Evolutionary conservation across 2,113 vertebrate genomes (phyloP), one percentile per base, ranked within the genome.

Genomic region (Azemiops feae): DNA sequence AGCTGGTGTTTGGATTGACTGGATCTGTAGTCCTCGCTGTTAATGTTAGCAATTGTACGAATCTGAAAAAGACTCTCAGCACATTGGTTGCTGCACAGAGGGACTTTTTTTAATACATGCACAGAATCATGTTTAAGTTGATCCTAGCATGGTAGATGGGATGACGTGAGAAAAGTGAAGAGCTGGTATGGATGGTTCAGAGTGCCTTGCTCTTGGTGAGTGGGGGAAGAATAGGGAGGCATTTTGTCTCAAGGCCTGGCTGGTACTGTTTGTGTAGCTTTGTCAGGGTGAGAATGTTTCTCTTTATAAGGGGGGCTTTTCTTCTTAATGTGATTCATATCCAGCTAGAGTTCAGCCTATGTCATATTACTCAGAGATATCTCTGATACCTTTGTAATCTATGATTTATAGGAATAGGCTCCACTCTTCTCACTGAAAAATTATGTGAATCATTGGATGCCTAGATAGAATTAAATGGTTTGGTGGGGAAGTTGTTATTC

Each of bases 301-400:
- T 54, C 23, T 92, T 22, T 60, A 14, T 12, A 30, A 52, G 58
- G 64, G 55, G 22, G 11, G 88, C 54, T 39, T 86, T 45, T 50
- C 20, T 45, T 45, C 55, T 45, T 69, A 53, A 39, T 25, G 4
- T 86, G 50, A 94, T 87, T 88, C n/a, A 53, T 53, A 86, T 85
- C n/a, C 55, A 54, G 39, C 47, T 47, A 27, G 54, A 89, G 47
- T 85, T 89, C 69, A 86, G 50, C 34, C 45, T 9, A 54, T 45
- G 88, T 45, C 89, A 92, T 88, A 69, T 87, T 89, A 85, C 55
- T 88, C 91, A 92, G 74, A 92, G 54, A 69, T 86, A 43, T 34
- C 23, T 85, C 69, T 87, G 16, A 87, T 86, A 43, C 47, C 30
- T 89, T 47, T 87, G 23, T 45, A 89, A 64, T 34, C 18, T 64